phyloP scores from a whole-genome alignment of 2,797 vertebrate genomes.

The Characodon lateralis region DNA sequence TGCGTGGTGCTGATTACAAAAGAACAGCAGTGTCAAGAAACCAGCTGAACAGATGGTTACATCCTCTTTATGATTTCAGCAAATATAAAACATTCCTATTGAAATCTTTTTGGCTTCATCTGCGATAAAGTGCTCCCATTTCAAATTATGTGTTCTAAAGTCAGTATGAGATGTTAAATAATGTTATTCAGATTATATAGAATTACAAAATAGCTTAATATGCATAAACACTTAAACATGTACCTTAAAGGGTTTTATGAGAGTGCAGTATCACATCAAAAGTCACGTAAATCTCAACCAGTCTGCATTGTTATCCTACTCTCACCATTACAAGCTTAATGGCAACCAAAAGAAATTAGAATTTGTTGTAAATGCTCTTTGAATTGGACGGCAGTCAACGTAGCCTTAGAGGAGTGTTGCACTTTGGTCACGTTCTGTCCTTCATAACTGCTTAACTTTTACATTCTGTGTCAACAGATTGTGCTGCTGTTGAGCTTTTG shows the following conservation, averaged over 20 bases:
- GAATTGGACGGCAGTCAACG: background rate
- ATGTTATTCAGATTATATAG: background rate
- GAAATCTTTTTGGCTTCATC: background rate
- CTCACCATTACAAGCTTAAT: background rate
- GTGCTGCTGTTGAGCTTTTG: slow-evolving; percentile 3
- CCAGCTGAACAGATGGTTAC: background rate
- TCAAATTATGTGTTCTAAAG: background rate
- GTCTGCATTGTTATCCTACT: slow-evolving; percentile 2
- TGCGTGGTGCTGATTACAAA: background rate
- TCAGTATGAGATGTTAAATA: background rate
- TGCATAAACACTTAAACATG: background rate
- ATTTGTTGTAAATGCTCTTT: background rate
- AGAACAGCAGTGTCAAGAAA: background rate
- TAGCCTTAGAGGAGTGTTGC: too few species aligned
- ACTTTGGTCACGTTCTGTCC: background rate
- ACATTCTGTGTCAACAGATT: background rate
- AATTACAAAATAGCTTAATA: background rate
- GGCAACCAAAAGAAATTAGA: background rate
- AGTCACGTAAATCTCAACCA: background rate
- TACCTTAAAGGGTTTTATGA: background rate
- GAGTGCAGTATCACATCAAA: background rate
- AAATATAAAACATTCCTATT: background rate
- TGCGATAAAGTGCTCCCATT: background rate
- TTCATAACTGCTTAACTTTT: slow-evolving; percentile 14
- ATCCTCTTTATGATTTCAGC: background rate